Base-by-base conservation (phyloP, 2,888 invertebrate genomes). In the Sinohyriopsis cumingii region DNA sequence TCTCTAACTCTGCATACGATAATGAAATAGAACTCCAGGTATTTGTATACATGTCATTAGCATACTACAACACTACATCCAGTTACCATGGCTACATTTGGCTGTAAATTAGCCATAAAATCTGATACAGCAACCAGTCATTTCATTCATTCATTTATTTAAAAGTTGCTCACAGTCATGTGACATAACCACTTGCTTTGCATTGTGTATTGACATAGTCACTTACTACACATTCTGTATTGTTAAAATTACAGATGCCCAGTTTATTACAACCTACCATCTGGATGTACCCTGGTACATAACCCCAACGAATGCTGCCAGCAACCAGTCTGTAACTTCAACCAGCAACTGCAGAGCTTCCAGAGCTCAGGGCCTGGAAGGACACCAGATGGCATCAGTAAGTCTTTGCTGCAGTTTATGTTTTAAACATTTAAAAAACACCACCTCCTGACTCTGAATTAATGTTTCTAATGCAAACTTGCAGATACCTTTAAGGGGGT, bases 301-400 rank as follows among this genome's bases (percentile, higher is more conserved):
- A 73, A 72, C 65, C 77, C 77, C 25, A 68, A 73, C 12, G 57
- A 78, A 45, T 84, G 84, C 65, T 84, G 84, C 67, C 79, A 80
- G 54, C 72, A 82, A 66, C 84, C 84, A 22, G 79, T 82, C 54
- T 84, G 84, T 68, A 77, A 84, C 68, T 84, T 84, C 69, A 79
- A 79, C 63, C 82, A 79, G 33, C 75, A 80, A 55, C 64, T 82
- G 24, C 71, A 77, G n/a, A 74, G 76, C 55, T 76, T 76, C 28
- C 75, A 78, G 63, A 76, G 77, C 19, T 77, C 77, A 19, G 74
- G 71, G n/a, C 73, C 76, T 53, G 83, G 80, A 62, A 75, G 63
- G 65, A 81, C 80, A 28, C 71, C 78, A 24, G 75, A 76, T 65
- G 82, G 82, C 55, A 75, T 80, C 64, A 71, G 83, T 83, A 75